Percentiles rank a stretch among this genome's conserved stretches.
These are phyloP conservation scores for Choreutis nemorana DNA, from an alignment of 2,888 invertebrate species.

Conservation along the genomic window DNA sequence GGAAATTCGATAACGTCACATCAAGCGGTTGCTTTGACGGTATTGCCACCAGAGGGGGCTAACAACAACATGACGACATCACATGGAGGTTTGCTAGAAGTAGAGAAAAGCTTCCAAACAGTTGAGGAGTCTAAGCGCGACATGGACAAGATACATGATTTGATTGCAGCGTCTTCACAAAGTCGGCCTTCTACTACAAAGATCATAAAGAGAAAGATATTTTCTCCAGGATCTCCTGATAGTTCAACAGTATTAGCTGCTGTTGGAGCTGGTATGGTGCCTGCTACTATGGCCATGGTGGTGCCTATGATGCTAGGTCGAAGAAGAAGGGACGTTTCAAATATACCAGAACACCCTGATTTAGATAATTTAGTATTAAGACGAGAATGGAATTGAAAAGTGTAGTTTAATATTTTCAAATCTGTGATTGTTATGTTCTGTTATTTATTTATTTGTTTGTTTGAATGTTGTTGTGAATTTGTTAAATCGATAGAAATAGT, in stretches of 20 bases:
- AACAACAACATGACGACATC: slow-evolving; percentile 71
- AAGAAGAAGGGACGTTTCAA: slow-evolving; percentile 30
- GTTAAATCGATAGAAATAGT: no score
- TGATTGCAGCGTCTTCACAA: slow-evolving; percentile 31
- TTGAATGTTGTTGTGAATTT: no score
- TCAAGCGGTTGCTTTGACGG: slow-evolving; percentile 71
- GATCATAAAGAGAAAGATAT: slow-evolving; percentile 33
- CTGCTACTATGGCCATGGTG: slow-evolving; percentile 82
- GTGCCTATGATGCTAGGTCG: slow-evolving; percentile 78
- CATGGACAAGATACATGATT: slow-evolving; percentile 42
- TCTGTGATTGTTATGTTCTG: no score
- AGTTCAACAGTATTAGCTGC: slow-evolving; percentile 74
- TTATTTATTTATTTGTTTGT: no score
- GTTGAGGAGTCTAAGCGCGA: slow-evolving; percentile 68
- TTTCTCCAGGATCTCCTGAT: slow-evolving; percentile 48
- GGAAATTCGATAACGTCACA: slow-evolving; percentile 47
- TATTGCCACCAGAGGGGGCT: slow-evolving; percentile 74
- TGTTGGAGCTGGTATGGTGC: slow-evolving; percentile 81
- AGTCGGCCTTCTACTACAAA: slow-evolving; percentile 33
- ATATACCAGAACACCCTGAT: slow-evolving; percentile 16
- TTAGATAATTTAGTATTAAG: slow-evolving; percentile 26
- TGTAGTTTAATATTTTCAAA: no score
- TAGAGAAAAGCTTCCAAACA: slow-evolving; percentile 75
- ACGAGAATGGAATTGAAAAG: no score
- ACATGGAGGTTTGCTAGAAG: slow-evolving; percentile 78